Evolutionary conservation across 2,113 vertebrate genomes (phyloP).

Genomic region (Erythrolamprus reginae): DNA sequence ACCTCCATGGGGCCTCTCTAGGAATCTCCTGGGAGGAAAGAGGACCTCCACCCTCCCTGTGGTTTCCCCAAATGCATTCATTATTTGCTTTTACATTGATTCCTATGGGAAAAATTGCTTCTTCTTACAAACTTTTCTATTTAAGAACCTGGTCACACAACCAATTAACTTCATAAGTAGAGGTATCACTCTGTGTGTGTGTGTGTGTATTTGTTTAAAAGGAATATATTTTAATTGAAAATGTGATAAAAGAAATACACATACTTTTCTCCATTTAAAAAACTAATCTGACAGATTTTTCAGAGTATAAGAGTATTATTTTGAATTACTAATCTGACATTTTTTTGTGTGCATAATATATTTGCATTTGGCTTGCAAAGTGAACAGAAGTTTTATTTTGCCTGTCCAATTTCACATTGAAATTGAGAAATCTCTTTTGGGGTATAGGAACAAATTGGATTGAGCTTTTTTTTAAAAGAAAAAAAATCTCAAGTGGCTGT

Average conservation of each 20-base stretch:
- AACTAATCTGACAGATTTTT: slow-evolving; percentile 23
- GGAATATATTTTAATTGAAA: slow-evolving; percentile 22
- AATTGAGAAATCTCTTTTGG: slow-evolving; percentile 56
- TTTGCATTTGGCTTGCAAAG: slow-evolving; percentile 23
- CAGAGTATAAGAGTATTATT: background rate
- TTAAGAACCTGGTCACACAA: too few relatives aligned
- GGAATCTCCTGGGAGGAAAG: too few relatives aligned
- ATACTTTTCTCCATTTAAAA: slow-evolving; percentile 18
- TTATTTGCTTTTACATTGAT: too few relatives aligned
- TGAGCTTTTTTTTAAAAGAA: slow-evolving; percentile 55
- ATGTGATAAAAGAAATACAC: slow-evolving; percentile 17
- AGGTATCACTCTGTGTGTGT: too few relatives aligned
- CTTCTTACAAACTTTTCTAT: too few relatives aligned
- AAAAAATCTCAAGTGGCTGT: slow-evolving; percentile 82
- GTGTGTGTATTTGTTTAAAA: slow-evolving; percentile 48
- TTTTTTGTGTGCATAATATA: slow-evolving; percentile 9
- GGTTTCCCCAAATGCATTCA: too few relatives aligned
- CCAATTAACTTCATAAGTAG: too few relatives aligned
- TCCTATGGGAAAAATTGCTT: too few relatives aligned
- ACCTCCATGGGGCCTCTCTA: too few relatives aligned
- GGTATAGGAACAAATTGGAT: slow-evolving; percentile 63
- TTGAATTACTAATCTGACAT: slow-evolving; percentile 18
- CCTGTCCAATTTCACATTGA: slow-evolving; percentile 46
- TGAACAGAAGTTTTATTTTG: slow-evolving; percentile 40
- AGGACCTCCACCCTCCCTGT: too few relatives aligned